A percentile compares a stretch with the other conserved stretches of the same genome.
Evolutionary conservation across 2,888 invertebrate genomes (phyloP).

Genomic region (Villa cingulata): DNA sequence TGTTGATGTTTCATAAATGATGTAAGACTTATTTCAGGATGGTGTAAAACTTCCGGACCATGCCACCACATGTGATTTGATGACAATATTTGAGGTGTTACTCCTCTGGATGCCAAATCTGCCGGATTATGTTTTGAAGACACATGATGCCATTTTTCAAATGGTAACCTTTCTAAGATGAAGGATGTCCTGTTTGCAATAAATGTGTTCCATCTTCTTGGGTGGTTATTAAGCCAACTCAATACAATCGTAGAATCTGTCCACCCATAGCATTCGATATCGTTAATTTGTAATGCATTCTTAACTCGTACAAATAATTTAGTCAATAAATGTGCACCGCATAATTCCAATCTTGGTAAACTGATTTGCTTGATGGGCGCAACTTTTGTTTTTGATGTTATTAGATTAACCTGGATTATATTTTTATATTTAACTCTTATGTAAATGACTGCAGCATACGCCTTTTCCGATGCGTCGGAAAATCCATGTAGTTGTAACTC

Average conservation of each 20-base stretch:
- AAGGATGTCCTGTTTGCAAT: constrained; percentile 13
- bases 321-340: constrained; percentile 3
- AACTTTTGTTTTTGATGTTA: constrained; percentile 9
- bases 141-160: constrained; percentile 11
- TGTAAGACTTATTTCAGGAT: too few species aligned
- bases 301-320: not conserved
- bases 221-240: constrained; percentile 12
- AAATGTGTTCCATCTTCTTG: constrained; percentile 16
- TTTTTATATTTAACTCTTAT: not conserved
- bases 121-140: constrained; percentile 11
- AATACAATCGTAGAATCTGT: constrained; percentile 11
- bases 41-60: too few species aligned
- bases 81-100: too few species aligned
- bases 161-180: constrained; percentile 7
- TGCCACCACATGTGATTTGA: too few species aligned
- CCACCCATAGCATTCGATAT: constrained; percentile 1
- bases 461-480: constrained; percentile 6
- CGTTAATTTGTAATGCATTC: not conserved
- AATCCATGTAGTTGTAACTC: constrained; percentile 4
- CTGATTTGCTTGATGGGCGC: constrained; percentile 4
- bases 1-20: too few species aligned
- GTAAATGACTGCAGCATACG: constrained; percentile 3
- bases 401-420: not conserved
- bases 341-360: constrained; percentile 5
- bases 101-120: not conserved